These are phyloP conservation scores for Tetragonula carbonaria DNA, from an alignment of 2,888 invertebrate genomes.

Conservation along the genomic window DNA sequence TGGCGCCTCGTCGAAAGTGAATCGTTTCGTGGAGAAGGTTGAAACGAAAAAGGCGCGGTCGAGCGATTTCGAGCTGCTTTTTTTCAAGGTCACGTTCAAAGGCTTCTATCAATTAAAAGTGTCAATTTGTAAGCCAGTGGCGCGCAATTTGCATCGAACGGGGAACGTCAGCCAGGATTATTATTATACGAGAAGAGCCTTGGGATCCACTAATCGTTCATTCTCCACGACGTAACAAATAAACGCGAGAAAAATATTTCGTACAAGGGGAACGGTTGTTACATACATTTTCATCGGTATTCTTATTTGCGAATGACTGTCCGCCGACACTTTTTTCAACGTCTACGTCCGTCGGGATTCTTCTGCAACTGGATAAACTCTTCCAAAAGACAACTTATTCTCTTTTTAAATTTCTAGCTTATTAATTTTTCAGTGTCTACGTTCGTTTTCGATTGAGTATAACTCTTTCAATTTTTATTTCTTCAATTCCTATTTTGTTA, in stretches of 20 bases:
- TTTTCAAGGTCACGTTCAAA: constrained; percentile 27
- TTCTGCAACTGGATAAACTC: background rate
- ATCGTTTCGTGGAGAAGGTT: background rate
- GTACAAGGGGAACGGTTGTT: background rate
- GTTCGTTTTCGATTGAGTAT: too few species aligned
- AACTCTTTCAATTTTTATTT: too few species aligned
- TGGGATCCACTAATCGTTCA: constrained; percentile 48
- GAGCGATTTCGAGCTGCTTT: constrained; percentile 6
- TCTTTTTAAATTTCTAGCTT: too few species aligned
- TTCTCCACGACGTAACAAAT: constrained; percentile 45
- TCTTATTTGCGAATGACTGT: constrained; percentile 28
- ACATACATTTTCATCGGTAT: background rate
- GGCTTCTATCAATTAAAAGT: constrained; percentile 60
- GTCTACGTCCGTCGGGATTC: background rate
- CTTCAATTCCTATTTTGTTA: too few species aligned
- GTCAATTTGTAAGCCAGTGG: constrained; percentile 61
- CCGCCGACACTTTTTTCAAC: background rate
- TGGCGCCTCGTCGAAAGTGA: background rate
- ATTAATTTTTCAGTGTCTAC: too few species aligned
- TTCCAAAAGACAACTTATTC: background rate
- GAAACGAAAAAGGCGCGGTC: background rate
- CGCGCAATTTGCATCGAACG: constrained; percentile 55
- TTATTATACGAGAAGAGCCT: constrained; percentile 41
- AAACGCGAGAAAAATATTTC: constrained; percentile 32
- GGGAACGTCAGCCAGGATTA: constrained; percentile 30